Conservation (phyloP, 1,140 invertebrate species). For the Epicauta chinensis region DNA sequence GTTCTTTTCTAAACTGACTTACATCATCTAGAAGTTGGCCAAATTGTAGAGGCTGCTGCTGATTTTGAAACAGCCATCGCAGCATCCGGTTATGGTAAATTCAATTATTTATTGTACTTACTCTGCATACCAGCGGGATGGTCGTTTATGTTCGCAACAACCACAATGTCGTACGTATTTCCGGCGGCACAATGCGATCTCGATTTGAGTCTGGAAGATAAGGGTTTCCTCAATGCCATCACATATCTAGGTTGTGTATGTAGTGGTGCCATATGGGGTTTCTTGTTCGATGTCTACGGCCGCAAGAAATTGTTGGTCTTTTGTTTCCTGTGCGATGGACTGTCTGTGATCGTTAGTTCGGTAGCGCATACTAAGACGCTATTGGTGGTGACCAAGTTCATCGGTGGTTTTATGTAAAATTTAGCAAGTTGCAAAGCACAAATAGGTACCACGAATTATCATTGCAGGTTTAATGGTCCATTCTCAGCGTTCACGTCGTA, state of each 20-base stretch:
- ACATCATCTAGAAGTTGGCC: too few relatives aligned
- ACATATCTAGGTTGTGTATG: slow-evolving; percentile 51
- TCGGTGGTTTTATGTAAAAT: slow-evolving; percentile 71
- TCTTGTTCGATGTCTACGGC: slow-evolving; percentile 69
- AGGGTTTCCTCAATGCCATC: slow-evolving; percentile 61
- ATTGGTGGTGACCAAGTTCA: slow-evolving; percentile 64
- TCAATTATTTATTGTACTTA: slow-evolving; percentile 57
- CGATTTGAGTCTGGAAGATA: slow-evolving; percentile 53
- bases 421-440: neutral
- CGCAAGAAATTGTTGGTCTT: slow-evolving; percentile 61
- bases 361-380: slow-evolving; percentile 64
- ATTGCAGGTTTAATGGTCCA: slow-evolving; percentile 62
- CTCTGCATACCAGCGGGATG: slow-evolving; percentile 56
- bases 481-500: slow-evolving; percentile 63
- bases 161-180: slow-evolving; percentile 60
- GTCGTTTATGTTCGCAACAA: slow-evolving; percentile 58
- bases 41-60: too few relatives aligned
- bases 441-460: neutral
- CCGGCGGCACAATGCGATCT: slow-evolving; percentile 67
- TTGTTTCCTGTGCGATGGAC: slow-evolving; percentile 62
- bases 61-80: slow-evolving; percentile 45
- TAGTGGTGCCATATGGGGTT: slow-evolving; percentile 77
- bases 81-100: slow-evolving; percentile 53
- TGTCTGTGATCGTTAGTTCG: slow-evolving; percentile 60
- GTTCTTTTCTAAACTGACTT: too few relatives aligned